A percentile compares a stretch with the other conserved stretches of the same genome.
Conservation (phyloP, 2,113 vertebrate genomes). For the Dolichotis patagonum region DNA sequence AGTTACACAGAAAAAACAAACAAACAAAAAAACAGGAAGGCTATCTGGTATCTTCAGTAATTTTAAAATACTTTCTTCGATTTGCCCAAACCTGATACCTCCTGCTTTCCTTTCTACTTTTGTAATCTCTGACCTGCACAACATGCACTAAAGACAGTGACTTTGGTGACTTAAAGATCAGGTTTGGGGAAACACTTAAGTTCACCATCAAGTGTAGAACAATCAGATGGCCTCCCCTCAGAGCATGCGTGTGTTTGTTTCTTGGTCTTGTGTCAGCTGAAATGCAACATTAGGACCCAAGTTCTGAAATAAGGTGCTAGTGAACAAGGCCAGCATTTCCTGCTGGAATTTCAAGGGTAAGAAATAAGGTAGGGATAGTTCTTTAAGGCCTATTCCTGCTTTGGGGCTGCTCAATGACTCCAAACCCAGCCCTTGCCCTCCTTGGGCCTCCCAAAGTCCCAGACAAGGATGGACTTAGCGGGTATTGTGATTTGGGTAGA, state of each 20-base stretch:
- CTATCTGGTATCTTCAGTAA: neutral
- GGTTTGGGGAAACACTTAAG: fast-evolving
- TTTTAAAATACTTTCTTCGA: neutral
- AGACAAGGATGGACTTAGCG: neutral
- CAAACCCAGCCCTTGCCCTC: neutral
- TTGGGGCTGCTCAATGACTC: neutral
- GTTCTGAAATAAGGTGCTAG: neutral
- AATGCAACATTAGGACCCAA: neutral
- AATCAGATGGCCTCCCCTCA: neutral
- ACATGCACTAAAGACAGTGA: neutral
- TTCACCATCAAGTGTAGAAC: no score
- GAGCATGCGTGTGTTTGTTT: neutral
- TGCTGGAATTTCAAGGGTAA: neutral
- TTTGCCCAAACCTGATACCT: neutral
- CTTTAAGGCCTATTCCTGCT: neutral
- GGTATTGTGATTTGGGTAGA: no score
- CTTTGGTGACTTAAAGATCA: neutral
- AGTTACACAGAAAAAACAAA: neutral
- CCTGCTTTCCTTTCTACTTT: neutral
- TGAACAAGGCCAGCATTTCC: neutral
- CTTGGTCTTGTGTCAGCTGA: neutral
- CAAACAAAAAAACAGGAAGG: no score
- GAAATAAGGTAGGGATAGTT: neutral
- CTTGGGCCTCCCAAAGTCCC: no score
- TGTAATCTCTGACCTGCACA: fast-evolving